A percentile compares a stretch with the other conserved stretches of the same genome.
phyloP scores from a whole-genome alignment of 2,888 invertebrate genomes.

The Drosophila borealis region DNA sequence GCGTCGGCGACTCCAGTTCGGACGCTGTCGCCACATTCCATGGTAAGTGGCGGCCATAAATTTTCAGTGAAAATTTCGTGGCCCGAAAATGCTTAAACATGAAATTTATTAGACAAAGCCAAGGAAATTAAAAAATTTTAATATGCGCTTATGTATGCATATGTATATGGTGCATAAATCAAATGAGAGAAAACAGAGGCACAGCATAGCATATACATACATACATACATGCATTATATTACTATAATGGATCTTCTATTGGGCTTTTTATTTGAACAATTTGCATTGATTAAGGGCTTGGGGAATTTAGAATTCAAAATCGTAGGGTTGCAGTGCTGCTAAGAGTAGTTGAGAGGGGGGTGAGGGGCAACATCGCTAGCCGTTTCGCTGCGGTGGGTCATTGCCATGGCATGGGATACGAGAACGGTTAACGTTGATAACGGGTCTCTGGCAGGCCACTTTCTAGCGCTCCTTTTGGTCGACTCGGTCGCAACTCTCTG shows the following conservation, averaged over 20 bases:
- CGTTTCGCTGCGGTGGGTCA: conserved; percentile 56
- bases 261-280: conserved; percentile 43
- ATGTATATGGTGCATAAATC: conserved; percentile 12
- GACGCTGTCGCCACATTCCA: conserved; percentile 64
- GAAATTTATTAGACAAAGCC: conserved; percentile 69
- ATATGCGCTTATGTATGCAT: conserved; percentile 21
- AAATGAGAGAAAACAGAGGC: conserved; percentile 10
- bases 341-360: not conserved
- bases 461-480: conserved; percentile 71
- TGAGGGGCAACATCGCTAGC: not conserved
- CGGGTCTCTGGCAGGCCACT: conserved; percentile 66
- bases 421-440: conserved; percentile 55
- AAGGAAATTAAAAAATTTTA: conserved; percentile 65
- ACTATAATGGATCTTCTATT: conserved; percentile 37
- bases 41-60: conserved; percentile 65
- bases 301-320: conserved; percentile 7
- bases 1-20: conserved; percentile 59
- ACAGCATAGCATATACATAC: not conserved
- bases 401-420: conserved; percentile 38
- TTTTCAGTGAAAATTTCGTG: conserved; percentile 57
- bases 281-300: conserved; percentile 55
- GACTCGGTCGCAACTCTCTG: conserved; percentile 17
- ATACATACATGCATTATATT: conserved; percentile 13
- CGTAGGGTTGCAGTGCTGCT: not conserved
- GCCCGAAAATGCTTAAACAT: conserved; percentile 72